Evolutionary conservation across 2,888 invertebrate species (phyloP).

Genomic region (Meiosimyza decipiens): DNA sequence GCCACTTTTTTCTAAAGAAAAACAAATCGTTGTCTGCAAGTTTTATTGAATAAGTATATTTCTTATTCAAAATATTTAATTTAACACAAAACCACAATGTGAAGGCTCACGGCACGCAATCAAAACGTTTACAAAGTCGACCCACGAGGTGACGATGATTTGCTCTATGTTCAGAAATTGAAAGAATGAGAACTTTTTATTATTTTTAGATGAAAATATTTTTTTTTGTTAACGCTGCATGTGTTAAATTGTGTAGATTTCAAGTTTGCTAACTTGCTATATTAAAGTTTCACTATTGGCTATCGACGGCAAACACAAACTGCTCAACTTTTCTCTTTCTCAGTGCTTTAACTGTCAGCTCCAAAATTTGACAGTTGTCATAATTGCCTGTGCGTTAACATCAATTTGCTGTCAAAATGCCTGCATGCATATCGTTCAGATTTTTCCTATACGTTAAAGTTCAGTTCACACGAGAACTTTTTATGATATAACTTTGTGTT

Average conservation of each 20-base stretch:
- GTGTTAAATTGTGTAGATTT: no score
- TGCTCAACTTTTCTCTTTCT: slow-evolving; percentile 1
- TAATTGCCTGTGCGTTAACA: not conserved
- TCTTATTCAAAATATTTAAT: slow-evolving; percentile 8
- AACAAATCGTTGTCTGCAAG: not conserved
- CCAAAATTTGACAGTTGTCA: not conserved
- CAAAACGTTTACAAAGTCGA: not conserved
- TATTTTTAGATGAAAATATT: no score
- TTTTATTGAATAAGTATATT: slow-evolving; percentile 1
- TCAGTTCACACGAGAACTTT: no score
- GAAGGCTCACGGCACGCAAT: not conserved
- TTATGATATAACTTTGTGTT: no score
- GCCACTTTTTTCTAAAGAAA: not conserved
- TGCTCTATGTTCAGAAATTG: no score
- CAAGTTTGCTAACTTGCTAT: no score
- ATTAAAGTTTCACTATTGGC: no score
- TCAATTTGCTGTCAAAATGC: not conserved
- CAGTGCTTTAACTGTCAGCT: not conserved
- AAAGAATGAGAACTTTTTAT: no score
- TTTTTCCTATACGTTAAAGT: no score
- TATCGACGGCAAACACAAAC: not conserved
- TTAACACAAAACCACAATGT: not conserved
- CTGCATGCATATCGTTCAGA: no score
- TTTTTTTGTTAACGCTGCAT: not conserved
- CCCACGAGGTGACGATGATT: no score